These are phyloP conservation scores for Limenitis camilla DNA, from an alignment of 2,888 invertebrate species.

Conservation along the genomic window DNA sequence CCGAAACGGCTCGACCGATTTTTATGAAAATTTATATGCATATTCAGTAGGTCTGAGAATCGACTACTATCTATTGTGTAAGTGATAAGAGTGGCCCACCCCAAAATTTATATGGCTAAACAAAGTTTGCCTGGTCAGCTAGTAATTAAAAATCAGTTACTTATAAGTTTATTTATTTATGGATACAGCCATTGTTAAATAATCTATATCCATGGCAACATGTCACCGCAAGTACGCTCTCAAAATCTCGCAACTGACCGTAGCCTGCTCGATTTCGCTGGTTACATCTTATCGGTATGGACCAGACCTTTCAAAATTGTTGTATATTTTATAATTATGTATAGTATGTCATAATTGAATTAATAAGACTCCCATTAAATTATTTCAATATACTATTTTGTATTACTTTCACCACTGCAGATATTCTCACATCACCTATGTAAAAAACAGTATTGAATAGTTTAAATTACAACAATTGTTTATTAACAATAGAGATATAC, in stretches of 20 bases:
- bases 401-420: slow-evolving; percentile 21
- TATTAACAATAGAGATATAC: no score
- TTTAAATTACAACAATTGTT: no score
- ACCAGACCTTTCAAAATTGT: slow-evolving; percentile 29
- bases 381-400: slow-evolving; percentile 15
- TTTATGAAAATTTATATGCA: no score
- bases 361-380: slow-evolving; percentile 25
- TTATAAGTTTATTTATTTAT: no score
- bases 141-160: no score
- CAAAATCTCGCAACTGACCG: slow-evolving; percentile 54
- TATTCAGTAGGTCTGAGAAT: no score
- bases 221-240: slow-evolving; percentile 45
- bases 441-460: no score
- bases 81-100: no score
- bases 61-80: no score
- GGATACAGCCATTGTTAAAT: neutral
- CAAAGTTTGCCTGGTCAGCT: no score
- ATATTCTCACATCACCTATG: slow-evolving; percentile 18
- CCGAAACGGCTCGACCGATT: no score
- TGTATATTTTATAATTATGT: slow-evolving; percentile 21
- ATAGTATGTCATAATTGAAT: slow-evolving; percentile 25
- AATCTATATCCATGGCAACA: slow-evolving; percentile 32
- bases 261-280: slow-evolving; percentile 47
- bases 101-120: no score
- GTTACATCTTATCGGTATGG: slow-evolving; percentile 40